Evolutionary conservation across 2,113 vertebrate species (phyloP), one percentile per base, ranked within the genome.

Genomic region (Opisthocomus hoazin): DNA sequence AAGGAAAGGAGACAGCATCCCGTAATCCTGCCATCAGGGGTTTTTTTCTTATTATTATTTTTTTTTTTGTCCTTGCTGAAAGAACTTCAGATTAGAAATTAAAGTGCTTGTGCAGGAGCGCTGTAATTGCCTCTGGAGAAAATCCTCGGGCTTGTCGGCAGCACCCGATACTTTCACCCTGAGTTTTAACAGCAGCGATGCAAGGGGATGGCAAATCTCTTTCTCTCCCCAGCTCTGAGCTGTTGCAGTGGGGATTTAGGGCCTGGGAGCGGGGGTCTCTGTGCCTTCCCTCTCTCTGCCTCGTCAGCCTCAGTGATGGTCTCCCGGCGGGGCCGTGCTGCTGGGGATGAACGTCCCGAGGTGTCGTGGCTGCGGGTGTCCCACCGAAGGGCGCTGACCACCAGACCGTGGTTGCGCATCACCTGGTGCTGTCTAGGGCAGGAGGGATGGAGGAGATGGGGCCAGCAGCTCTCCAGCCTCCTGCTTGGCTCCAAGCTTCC

Each of bases 41-140:
- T 48, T 61, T 30, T 39, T 24, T 30, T 50, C 21, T 30, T 29
- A 48, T 29, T 68, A 6, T 53, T 39, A 53, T 61, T 14, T 58
- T 81, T 87, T 74, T 92, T 83, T 48, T 69, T 91, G 58, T 93
- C 75, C 76, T 89, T 61, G 54, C 83, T 66, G 65, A 96, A 96
- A 90, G 57, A 63, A 86, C 66, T 92, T 90, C 60, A 24, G 79
- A 86, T 95, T 87, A 95, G 90, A 87, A 95, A 89, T 83, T 86
- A 82, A 96, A 85, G 57, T 48, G 60, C 87, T 90, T 66, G 61
- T 58, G 57, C 66, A 63, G 78, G 64, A 84, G 60, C 85, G 63
- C 74, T 92, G 86, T 90, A 89, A 87, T 84, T 93, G 74, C 65
- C 84, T 84, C 8, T 10, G 57, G 61, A 91, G 90, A 94, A 94